Conservation (phyloP, 2,888 invertebrate genomes). For the Timandra comae region DNA sequence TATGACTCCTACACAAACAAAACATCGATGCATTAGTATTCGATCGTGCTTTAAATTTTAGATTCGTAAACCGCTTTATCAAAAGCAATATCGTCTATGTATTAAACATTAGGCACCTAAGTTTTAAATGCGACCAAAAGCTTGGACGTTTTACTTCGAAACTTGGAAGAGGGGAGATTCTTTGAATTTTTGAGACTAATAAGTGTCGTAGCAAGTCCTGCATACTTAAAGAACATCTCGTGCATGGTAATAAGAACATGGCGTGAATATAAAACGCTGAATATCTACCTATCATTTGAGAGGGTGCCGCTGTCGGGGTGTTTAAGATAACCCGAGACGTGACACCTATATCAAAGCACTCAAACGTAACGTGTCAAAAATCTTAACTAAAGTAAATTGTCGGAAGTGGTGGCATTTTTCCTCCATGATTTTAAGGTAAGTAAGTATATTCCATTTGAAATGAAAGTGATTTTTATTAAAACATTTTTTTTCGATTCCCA, state of each 20-base stretch:
- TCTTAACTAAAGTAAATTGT: slow-evolving; percentile 27
- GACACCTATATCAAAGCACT: slow-evolving; percentile 46
- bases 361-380: slow-evolving; percentile 37
- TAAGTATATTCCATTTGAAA: neutral
- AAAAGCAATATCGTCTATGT: slow-evolving; percentile 73
- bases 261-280: slow-evolving; percentile 66
- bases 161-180: slow-evolving; percentile 53
- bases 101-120: slow-evolving; percentile 69
- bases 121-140: slow-evolving; percentile 58
- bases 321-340: slow-evolving; percentile 49
- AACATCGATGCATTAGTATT: slow-evolving; percentile 64
- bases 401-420: slow-evolving; percentile 22
- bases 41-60: slow-evolving; percentile 72
- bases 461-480: too few relatives aligned
- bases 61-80: slow-evolving; percentile 74
- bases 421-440: slow-evolving; percentile 9
- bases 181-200: slow-evolving; percentile 73
- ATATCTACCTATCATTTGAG: slow-evolving; percentile 55
- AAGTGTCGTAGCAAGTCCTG: slow-evolving; percentile 61
- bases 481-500: slow-evolving; percentile 2
- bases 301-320: slow-evolving; percentile 45
- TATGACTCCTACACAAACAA: slow-evolving; percentile 62
- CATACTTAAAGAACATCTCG: slow-evolving; percentile 67
- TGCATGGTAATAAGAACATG: slow-evolving; percentile 65
- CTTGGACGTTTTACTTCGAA: slow-evolving; percentile 51